phyloP scores from a whole-genome alignment of 35 echinoderm and acorn worm genomes.

The Hemicentrotus pulcherrimus region DNA sequence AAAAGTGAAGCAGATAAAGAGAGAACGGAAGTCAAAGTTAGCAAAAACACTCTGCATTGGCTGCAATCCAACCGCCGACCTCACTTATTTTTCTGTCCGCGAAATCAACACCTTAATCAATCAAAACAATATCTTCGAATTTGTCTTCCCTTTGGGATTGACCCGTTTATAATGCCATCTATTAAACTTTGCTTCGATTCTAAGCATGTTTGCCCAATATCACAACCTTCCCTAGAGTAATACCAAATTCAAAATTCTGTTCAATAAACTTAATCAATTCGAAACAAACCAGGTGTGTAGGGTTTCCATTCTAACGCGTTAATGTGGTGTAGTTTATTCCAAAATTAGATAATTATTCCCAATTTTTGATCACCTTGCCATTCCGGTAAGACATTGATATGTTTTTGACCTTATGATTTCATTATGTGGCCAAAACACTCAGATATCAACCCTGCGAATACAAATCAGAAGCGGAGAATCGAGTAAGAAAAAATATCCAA shows the following conservation, averaged over 20 bases:
- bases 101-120: not conserved
- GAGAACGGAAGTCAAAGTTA: not conserved
- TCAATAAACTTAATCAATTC: not conserved
- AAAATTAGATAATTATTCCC: conserved; percentile 14
- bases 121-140: not conserved
- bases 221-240: not conserved
- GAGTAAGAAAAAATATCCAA: not conserved
- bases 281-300: not conserved
- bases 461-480: not conserved
- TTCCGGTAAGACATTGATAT: not conserved
- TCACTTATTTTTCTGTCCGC: not conserved
- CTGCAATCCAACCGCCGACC: too few species aligned
- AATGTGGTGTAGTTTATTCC: not conserved
- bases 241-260: not conserved
- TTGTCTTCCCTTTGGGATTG: not conserved
- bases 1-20: too few species aligned
- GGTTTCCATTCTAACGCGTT: not conserved
- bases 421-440: not conserved
- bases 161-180: not conserved
- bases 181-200: not conserved
- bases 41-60: not conserved
- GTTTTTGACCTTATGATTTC: not conserved
- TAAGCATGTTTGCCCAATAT: not conserved
- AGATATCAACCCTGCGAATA: not conserved
- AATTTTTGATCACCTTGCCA: conserved; percentile 11